Conservation (phyloP, 2,113 vertebrate species). For the Salvator merianae region DNA sequence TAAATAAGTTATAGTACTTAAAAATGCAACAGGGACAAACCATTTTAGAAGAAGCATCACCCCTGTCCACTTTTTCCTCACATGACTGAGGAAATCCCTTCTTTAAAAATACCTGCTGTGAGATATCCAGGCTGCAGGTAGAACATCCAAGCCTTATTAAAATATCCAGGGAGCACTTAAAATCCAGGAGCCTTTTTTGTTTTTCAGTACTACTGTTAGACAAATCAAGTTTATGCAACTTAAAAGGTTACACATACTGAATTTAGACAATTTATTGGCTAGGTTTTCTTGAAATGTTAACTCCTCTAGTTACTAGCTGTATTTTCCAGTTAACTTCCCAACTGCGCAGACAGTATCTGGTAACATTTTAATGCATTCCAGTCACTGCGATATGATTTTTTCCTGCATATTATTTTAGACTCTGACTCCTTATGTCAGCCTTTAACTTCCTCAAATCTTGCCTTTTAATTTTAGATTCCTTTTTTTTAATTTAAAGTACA, state of each 20-base stretch:
- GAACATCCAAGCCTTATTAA: no score
- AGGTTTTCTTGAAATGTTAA: neutral
- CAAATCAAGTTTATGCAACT: no score
- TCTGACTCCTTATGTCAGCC: neutral
- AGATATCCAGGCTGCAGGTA: no score
- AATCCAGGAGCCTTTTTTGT: no score
- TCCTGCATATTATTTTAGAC: neutral
- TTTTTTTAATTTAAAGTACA: neutral
- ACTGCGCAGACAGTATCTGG: neutral
- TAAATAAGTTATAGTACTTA: neutral
- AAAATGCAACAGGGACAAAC: neutral
- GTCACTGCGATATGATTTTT: neutral
- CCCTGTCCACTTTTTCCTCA: neutral
- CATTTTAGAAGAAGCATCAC: neutral
- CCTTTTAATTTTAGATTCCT: constrained; percentile 16
- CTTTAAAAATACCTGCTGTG: neutral
- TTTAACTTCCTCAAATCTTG: neutral
- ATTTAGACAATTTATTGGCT: neutral
- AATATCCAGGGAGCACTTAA: no score
- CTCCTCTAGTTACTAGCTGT: no score
- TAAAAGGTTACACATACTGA: no score
- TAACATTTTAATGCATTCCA: neutral
- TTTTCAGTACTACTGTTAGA: no score
- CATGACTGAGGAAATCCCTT: neutral
- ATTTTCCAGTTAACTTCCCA: neutral